Conservation (phyloP, 2,113 vertebrate genomes). For the Odocoileus hemionus region DNA sequence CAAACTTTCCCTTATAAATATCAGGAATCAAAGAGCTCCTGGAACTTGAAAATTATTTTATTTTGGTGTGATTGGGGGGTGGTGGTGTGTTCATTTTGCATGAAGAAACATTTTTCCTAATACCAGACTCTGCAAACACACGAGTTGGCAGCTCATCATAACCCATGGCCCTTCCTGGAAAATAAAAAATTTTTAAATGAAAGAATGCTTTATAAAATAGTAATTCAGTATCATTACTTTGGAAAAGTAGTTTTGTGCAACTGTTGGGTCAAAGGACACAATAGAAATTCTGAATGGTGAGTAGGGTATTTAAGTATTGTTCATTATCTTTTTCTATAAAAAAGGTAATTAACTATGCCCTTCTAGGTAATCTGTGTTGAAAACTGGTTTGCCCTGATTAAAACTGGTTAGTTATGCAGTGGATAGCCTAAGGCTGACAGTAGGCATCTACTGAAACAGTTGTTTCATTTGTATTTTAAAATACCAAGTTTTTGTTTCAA, state of each 20-base stretch:
- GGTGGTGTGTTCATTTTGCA: background rate
- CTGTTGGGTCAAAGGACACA: background rate
- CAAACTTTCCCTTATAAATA: background rate
- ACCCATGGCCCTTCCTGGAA: background rate
- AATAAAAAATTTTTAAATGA: background rate
- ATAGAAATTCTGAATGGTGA: background rate
- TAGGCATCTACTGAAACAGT: background rate
- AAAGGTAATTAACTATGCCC: background rate
- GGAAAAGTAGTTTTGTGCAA: background rate
- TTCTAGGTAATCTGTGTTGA: background rate
- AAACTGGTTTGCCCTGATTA: background rate
- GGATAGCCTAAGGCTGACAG: background rate
- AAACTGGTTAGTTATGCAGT: background rate
- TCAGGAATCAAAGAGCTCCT: background rate
- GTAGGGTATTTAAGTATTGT: background rate
- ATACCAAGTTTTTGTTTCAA: background rate
- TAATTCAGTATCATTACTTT: background rate
- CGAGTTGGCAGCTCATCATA: background rate
- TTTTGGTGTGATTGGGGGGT: background rate
- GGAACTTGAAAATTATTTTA: background rate
- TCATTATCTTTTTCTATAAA: background rate
- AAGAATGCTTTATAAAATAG: background rate
- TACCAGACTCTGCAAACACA: background rate
- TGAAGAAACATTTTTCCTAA: background rate
- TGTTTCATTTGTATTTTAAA: background rate